Base-by-base conservation (phyloP, 2,888 invertebrate species). In the Drosophila paranaensis region DNA sequence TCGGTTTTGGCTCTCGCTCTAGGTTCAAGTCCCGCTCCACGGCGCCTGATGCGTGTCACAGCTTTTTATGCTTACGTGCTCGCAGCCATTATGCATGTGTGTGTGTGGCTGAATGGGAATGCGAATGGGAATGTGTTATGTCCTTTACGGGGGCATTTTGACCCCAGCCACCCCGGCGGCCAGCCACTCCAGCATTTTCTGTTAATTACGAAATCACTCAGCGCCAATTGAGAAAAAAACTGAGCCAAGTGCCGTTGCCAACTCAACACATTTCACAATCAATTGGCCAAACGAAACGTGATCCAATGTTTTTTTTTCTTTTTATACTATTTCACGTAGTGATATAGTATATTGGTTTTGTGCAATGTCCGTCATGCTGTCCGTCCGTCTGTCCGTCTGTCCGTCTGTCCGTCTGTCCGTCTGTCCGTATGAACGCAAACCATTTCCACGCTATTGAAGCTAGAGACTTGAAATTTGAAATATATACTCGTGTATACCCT, bases 181-280 rank as follows among this genome's bases (percentile, higher is more conserved):
- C 20, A 25, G 6, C 27, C 60, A 61, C 60, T 62, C 55, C 63
- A 72, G 61, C 71, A 56, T 68, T 81, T 69, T 77, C 82, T 84
- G 84, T 90, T 86, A 86, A 86, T 86, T 90, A 89, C 90, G 74
- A 90, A 86, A 86, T 88, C 87, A 83, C 87, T 88, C 76, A 81
- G 75, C 67, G 71, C 62, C 35, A 67, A 74, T 57, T 48, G 68
- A 74, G 65, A 57, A 70, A 74, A 74, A 74, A 69, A 45, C 64
- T 57, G 55, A 71, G 58, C 48, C 70, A 63, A 76, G 48, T 63
- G 69, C 46, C 71, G 53, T 14, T 71, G 77, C 70, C 66, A 73
- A 64, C 78, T 66, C 70, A 62, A 66, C 82, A 79, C 73, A 88
- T 82, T 88, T 82, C 67, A 62, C 77, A 88, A 77, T 88, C 82